Percentiles rank a stretch among this genome's conserved stretches.
These are phyloP conservation scores for Halcyon leucocephala DNA, from an alignment of 2,797 vertebrate species.

Conservation along the genomic window DNA sequence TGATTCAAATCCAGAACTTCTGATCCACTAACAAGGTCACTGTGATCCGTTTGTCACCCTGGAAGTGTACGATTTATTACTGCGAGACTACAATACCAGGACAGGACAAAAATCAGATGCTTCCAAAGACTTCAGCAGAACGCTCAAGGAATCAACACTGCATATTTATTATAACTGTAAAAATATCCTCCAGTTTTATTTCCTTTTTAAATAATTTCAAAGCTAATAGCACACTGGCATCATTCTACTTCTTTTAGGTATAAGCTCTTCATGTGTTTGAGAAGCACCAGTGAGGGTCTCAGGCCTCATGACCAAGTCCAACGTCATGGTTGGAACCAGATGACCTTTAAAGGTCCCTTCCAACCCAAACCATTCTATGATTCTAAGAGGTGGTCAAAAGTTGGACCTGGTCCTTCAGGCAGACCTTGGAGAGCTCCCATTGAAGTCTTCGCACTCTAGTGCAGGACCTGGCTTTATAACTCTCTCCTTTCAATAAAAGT, in stretches of 20 bases:
- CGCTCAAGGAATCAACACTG: not conserved
- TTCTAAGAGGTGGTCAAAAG: not conserved
- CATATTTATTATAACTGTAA: fast-evolving
- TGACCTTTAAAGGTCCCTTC: not conserved
- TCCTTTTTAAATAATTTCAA: not conserved
- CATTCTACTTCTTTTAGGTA: not conserved
- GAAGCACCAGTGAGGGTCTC: not conserved
- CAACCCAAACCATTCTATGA: not conserved
- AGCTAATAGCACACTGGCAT: not conserved
- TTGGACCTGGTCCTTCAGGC: not conserved
- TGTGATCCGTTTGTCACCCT: not conserved
- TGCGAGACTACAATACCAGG: not conserved
- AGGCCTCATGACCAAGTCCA: not conserved
- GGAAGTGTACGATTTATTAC: not conserved
- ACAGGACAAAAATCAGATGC: not conserved
- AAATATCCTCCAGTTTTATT: not conserved
- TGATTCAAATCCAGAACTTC: not conserved
- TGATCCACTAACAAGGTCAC: not conserved
- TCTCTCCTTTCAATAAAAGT: not conserved
- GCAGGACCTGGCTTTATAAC: not conserved
- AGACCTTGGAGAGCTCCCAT: not conserved
- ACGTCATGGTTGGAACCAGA: not conserved
- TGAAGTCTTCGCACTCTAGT: not conserved
- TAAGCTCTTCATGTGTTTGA: not conserved
- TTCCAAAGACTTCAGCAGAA: not conserved